phyloP scores from a whole-genome alignment of 1,140 invertebrate species.

The Scaptodrosophila lebanonensis region DNA sequence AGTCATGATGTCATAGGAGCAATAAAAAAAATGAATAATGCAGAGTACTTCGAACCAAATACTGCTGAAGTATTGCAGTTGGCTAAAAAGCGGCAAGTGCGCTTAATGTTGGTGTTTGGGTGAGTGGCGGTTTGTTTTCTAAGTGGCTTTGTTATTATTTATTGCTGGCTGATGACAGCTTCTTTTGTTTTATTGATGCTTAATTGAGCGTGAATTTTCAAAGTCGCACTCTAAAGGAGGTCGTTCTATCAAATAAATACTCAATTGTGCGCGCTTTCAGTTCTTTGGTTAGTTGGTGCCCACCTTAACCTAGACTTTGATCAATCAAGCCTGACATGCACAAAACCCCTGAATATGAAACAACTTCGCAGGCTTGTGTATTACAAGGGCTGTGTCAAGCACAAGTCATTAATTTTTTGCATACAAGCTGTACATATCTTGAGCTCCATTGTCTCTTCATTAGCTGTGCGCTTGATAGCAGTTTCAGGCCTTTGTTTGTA shows the following conservation, averaged over 20 bases:
- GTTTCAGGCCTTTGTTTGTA: too few relatives aligned
- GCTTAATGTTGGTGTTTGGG: neutral
- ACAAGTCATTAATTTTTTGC: too few relatives aligned
- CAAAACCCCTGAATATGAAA: neutral
- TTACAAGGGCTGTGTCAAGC: too few relatives aligned
- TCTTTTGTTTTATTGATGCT: constrained; percentile 20
- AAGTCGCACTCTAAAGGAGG: constrained; percentile 4
- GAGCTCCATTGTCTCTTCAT: too few relatives aligned
- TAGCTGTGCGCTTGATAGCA: too few relatives aligned
- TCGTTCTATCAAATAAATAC: neutral
- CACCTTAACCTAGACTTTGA: constrained; percentile 67
- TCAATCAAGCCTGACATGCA: constrained; percentile 63
- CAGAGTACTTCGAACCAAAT: neutral
- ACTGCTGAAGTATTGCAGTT: neutral
- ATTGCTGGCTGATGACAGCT: constrained; percentile 26
- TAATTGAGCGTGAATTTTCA: constrained; percentile 55
- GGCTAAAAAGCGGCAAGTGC: neutral
- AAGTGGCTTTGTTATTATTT: constrained; percentile 5
- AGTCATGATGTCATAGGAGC: constrained; percentile 55
- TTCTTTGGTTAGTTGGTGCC: too few relatives aligned
- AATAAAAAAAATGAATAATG: too few relatives aligned
- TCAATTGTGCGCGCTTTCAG: constrained; percentile 27
- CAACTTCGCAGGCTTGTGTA: too few relatives aligned
- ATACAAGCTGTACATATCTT: too few relatives aligned
- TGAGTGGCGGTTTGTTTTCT: neutral